Conservation (phyloP, 92 coral and sea anemone genomes). For the Metridium senile region DNA sequence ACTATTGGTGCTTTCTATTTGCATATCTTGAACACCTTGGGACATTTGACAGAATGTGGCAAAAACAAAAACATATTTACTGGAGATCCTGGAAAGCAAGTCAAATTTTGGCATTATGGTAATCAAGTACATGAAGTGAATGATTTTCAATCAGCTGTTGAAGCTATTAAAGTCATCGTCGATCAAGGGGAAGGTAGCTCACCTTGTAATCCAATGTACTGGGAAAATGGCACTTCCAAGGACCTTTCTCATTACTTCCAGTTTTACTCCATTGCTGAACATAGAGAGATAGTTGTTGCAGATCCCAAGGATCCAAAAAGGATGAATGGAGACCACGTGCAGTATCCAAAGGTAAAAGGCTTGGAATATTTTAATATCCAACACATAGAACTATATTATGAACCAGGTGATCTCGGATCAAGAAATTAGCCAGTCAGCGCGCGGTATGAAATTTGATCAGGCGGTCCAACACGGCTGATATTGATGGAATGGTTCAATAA, state of each 20-base stretch:
- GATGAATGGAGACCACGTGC: no score
- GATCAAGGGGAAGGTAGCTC: conserved; percentile 84
- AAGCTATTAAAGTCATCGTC: conserved; percentile 60
- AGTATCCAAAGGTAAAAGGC: no score
- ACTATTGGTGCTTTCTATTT: conserved; percentile 57
- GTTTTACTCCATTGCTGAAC: conserved; percentile 67
- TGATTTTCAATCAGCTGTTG: conserved; percentile 58
- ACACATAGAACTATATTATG: no score
- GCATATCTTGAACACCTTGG: conserved; percentile 38
- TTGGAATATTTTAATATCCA: no score
- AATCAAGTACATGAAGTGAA: conserved; percentile 21
- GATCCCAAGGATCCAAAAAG: no score
- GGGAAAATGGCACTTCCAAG: conserved; percentile 32
- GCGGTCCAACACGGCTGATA: no score
- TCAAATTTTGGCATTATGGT: conserved; percentile 11
- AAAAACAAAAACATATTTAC: conserved; percentile 38
- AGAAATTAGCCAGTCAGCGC: no score
- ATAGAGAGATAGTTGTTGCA: conserved; percentile 38
- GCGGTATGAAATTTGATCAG: no score
- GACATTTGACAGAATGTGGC: conserved; percentile 54
- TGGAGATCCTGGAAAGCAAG: conserved; percentile 33
- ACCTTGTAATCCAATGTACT: conserved; percentile 71
- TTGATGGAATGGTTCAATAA: no score
- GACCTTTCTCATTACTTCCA: conserved; percentile 76
- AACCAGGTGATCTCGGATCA: no score